Evolutionary conservation across 2,888 invertebrate genomes (phyloP).

Genomic region (Hoplodrina ambigua): DNA sequence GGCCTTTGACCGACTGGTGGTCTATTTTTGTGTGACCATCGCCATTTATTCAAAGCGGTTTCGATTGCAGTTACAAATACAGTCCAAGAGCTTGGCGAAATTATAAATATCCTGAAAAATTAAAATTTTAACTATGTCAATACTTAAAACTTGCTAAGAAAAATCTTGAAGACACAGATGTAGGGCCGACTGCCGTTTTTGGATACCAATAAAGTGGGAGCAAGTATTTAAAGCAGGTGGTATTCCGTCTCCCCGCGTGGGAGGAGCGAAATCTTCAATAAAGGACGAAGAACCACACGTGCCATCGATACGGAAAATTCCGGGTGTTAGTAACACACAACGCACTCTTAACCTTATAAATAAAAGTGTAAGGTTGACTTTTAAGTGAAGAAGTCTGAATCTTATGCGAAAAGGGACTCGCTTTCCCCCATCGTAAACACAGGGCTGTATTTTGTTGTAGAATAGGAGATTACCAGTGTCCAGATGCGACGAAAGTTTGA

Average conservation of each 20-base stretch:
- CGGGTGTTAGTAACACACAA: constrained; percentile 59
- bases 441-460: constrained; percentile 81
- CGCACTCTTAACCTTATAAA: constrained; percentile 51
- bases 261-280: constrained; percentile 85
- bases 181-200: constrained; percentile 69
- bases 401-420: constrained; percentile 82
- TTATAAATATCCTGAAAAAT: not conserved
- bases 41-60: no score
- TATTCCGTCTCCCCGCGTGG: constrained; percentile 79
- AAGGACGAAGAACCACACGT: constrained; percentile 87
- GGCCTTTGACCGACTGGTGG: no score
- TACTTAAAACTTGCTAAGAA: not conserved
- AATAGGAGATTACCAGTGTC: constrained; percentile 59
- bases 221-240: constrained; percentile 85
- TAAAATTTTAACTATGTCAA: not conserved
- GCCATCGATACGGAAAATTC: constrained; percentile 86
- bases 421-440: constrained; percentile 87
- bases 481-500: constrained; percentile 33
- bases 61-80: no score
- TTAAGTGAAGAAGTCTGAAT: constrained; percentile 63
- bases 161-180: constrained; percentile 13
- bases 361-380: constrained; percentile 62
- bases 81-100: no score
- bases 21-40: no score
- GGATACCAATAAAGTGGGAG: constrained; percentile 79